phyloP scores from a whole-genome alignment of 2,797 vertebrate genomes.

The Brachyrhaphis roseni region DNA sequence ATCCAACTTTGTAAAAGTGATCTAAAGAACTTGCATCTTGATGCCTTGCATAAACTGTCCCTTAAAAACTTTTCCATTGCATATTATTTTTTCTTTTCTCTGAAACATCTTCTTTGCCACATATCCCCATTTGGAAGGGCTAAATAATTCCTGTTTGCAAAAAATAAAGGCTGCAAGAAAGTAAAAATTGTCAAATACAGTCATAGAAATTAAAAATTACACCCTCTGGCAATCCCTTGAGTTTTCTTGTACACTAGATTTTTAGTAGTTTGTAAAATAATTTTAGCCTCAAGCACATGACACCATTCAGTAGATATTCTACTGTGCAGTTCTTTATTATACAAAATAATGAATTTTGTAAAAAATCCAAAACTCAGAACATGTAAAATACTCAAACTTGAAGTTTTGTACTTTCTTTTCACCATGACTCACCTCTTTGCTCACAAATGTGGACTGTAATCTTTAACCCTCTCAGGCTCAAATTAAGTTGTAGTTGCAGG shows the following conservation, averaged over 20 bases:
- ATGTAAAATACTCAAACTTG: neutral
- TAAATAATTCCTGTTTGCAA: neutral
- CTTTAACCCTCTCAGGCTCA: too few species aligned
- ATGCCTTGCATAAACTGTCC: neutral
- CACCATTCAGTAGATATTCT: neutral
- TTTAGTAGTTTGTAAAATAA: neutral
- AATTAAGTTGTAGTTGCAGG: too few species aligned
- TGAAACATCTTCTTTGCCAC: neutral
- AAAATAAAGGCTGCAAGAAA: neutral
- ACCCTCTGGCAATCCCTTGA: neutral
- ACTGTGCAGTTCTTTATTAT: neutral
- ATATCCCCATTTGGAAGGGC: neutral
- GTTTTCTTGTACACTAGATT: neutral
- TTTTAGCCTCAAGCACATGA: neutral
- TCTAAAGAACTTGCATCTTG: neutral
- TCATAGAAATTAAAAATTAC: neutral
- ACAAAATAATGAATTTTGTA: neutral
- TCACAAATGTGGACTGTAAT: neutral
- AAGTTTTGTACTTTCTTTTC: neutral
- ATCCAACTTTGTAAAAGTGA: neutral
- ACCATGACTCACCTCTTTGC: neutral
- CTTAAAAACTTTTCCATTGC: neutral
- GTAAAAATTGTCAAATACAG: neutral
- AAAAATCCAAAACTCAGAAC: neutral
- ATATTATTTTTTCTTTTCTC: neutral